Conservation (phyloP, 2,797 vertebrate species). For the Chloroceryle inda region DNA sequence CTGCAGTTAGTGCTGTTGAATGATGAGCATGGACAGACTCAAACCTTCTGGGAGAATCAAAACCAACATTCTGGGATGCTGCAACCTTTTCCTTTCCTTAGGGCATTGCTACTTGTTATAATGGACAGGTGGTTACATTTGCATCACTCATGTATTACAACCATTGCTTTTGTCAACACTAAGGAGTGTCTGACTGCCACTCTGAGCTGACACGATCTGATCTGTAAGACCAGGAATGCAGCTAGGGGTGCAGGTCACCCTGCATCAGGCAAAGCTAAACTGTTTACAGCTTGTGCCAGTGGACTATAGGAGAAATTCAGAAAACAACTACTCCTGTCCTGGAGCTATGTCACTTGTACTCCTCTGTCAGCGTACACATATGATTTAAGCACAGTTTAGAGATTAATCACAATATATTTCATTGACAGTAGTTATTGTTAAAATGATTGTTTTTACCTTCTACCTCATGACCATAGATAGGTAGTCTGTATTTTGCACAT, state of each 20-base stretch:
- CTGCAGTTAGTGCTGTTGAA: background rate
- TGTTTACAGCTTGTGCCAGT: background rate
- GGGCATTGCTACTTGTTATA: background rate
- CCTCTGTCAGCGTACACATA: background rate
- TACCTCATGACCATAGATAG: background rate
- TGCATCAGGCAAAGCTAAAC: background rate
- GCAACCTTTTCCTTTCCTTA: background rate
- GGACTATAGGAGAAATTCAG: background rate
- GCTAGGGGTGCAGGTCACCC: background rate
- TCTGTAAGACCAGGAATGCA: background rate
- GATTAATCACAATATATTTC: background rate
- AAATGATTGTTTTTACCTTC: background rate
- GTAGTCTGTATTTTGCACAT: background rate
- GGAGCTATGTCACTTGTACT: background rate
- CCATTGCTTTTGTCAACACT: background rate
- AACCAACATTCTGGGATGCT: background rate
- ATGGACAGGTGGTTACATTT: background rate
- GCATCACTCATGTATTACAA: rapidly evolving
- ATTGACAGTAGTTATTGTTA: background rate
- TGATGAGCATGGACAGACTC: background rate
- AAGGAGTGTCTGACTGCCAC: background rate
- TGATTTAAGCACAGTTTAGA: background rate
- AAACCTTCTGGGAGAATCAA: background rate
- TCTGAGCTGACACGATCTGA: background rate
- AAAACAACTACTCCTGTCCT: background rate